Evolutionary conservation across 2,888 invertebrate genomes (phyloP), one percentile per base, ranked within the genome.

Genomic region (Tinea trinotella): DNA sequence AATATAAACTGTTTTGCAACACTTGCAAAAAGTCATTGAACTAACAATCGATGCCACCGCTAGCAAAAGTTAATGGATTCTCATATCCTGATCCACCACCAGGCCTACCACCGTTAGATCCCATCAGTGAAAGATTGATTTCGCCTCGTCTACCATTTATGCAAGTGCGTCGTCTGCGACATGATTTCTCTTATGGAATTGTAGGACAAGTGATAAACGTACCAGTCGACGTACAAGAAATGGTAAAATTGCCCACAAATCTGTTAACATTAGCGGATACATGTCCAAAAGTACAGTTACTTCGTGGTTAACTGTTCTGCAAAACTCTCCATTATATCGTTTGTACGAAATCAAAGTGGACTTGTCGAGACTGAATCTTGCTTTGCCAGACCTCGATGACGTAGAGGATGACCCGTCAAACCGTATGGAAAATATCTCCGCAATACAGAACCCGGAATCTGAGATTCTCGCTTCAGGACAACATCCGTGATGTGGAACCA

Each of bases 131-230:
- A 67, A 61, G 68, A 58, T 63, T 72, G 10, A 61, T 70, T 0
- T 68, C 69, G 12, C 70, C 68, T 19, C 61, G 64, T 20, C 58
- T 71, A 9, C 68, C 67, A 58, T 71, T 71, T 49, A 70, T 66
- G 67, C 68, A 72, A 64, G 62, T 72, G 56, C 64, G 69, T 58
- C 59, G 67, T 35, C 62, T 70, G 61, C 63, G 67, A 0, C 62
- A 69, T 63, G 65, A 68, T 48, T 58, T 57, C 54, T 59, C 59
- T 59, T 66, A 65, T 62, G 70, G 69, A 59, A 73, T 74, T 12
- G 56, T 63, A 19, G 71, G 68, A 0, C 72, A 76, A 67, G 63
- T 73, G 54, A 75, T 75, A 9, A 75, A 74, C 59, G 68, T 74
- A 1, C 73, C 72, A 56, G 66, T 69, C 2, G 22, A 63, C 56